A percentile compares a stretch with the other conserved stretches of the same genome.
Evolutionary conservation across 2,888 invertebrate genomes (phyloP).

Genomic region (Endotricha flammealis): DNA sequence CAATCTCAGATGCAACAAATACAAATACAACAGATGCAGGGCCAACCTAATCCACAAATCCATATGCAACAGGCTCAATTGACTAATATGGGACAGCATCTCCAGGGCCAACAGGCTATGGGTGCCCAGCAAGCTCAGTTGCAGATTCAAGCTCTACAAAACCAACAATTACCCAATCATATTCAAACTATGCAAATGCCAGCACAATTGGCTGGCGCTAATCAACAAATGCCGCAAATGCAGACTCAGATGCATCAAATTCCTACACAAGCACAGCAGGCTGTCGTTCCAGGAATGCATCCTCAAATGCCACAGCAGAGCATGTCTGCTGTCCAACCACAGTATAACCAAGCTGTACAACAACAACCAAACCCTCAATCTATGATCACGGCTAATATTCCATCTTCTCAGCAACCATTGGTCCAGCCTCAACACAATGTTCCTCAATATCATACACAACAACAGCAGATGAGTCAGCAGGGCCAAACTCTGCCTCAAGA

Average conservation of each 20-base stretch:
- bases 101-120: slow-evolving; percentile 67
- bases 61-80: slow-evolving; percentile 75
- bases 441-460: slow-evolving; percentile 71
- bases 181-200: slow-evolving; percentile 76
- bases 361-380: slow-evolving; percentile 66
- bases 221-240: slow-evolving; percentile 73
- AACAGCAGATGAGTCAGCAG: slow-evolving; percentile 68
- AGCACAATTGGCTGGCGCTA: slow-evolving; percentile 57
- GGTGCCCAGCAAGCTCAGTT: slow-evolving; percentile 69
- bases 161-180: slow-evolving; percentile 76
- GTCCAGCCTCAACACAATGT: slow-evolving; percentile 72
- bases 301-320: slow-evolving; percentile 71
- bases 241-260: slow-evolving; percentile 74
- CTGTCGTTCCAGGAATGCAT: slow-evolving; percentile 71
- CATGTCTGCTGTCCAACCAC: slow-evolving; percentile 71
- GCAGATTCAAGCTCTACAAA: slow-evolving; percentile 72
- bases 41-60: slow-evolving; percentile 65
- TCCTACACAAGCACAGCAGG: slow-evolving; percentile 70
- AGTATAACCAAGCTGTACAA: slow-evolving; percentile 71
- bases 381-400: slow-evolving; percentile 66
- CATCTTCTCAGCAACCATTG: slow-evolving; percentile 69
- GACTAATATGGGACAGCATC: slow-evolving; percentile 66
- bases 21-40: slow-evolving; percentile 73
- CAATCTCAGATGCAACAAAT: slow-evolving; percentile 74
- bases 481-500: slow-evolving; percentile 71